A percentile compares a stretch with the other conserved stretches of the same genome.
These are phyloP conservation scores for Aplysina aerophoba DNA, from an alignment of 37 sponge, comb jelly and placozoan genomes.

Conservation along the genomic window DNA sequence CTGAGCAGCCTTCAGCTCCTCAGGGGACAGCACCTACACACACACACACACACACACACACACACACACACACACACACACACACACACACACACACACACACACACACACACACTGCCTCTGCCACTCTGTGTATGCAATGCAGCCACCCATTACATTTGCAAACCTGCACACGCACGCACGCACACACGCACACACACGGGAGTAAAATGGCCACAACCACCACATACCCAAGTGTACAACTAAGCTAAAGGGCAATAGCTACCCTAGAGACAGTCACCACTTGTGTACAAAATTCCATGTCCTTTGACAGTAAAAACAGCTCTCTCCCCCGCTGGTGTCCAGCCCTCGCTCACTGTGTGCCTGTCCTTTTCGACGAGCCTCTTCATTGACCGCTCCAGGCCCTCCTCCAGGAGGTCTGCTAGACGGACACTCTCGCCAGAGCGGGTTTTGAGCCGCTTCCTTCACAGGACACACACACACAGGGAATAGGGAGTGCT, in stretches of 20 bases:
- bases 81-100: constrained; percentile 29
- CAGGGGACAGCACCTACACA: constrained; percentile 81
- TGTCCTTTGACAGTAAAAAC: neutral
- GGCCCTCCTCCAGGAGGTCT: constrained; percentile 93
- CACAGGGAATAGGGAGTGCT: too few relatives aligned
- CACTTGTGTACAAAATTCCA: neutral
- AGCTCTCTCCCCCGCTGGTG: neutral
- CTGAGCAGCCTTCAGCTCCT: constrained; percentile 84
- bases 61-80: constrained; percentile 44
- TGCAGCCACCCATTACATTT: too few relatives aligned
- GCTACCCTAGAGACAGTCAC: constrained; percentile 2
- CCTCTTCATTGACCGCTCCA: constrained; percentile 76
- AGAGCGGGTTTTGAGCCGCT: constrained; percentile 82
- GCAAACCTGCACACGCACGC: constrained; percentile 27
- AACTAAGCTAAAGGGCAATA: constrained; percentile 10
- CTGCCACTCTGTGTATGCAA: too few relatives aligned
- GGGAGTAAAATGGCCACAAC: too few relatives aligned
- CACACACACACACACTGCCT: neutral
- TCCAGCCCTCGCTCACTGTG: constrained; percentile 56
- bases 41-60: constrained; percentile 30
- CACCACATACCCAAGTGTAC: constrained; percentile 38
- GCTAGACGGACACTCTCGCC: constrained; percentile 87
- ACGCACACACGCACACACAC: constrained; percentile 50
- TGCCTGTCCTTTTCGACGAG: constrained; percentile 84
- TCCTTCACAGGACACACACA: constrained; percentile 42